phyloP scores from a whole-genome alignment of 2,797 vertebrate genomes.

The Crocodylus rhombifer region DNA sequence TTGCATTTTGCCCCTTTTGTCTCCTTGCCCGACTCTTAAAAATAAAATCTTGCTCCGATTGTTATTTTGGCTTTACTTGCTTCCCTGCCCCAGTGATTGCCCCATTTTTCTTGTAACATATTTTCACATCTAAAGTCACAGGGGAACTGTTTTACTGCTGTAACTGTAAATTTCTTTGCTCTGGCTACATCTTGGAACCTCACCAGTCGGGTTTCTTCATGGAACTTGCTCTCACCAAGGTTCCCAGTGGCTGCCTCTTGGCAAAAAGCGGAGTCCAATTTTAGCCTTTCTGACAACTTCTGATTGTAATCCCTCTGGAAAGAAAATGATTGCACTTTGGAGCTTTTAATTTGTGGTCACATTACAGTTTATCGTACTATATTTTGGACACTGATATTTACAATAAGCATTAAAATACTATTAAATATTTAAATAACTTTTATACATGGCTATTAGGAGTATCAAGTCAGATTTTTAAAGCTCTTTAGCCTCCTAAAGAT shows the following conservation, averaged over 20 bases:
- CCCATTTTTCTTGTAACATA: neutral
- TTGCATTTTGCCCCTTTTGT: neutral
- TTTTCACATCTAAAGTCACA: neutral
- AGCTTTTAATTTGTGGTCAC: neutral
- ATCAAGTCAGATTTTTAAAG: neutral
- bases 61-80: neutral
- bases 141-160: neutral
- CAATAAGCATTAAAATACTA: neutral
- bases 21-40: neutral
- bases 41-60: slow-evolving; percentile 10
- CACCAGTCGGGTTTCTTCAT: neutral
- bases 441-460: neutral
- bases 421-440: neutral
- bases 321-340: neutral
- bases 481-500: neutral
- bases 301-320: neutral
- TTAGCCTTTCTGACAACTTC: neutral
- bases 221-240: neutral
- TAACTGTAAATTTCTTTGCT: neutral
- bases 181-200: neutral
- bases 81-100: neutral
- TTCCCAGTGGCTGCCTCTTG: neutral
- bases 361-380: neutral
- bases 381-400: neutral
- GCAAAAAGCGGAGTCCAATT: neutral